These are phyloP conservation scores for Crotalus tigris DNA, from an alignment of 2,113 vertebrate species.

Conservation along the genomic window DNA sequence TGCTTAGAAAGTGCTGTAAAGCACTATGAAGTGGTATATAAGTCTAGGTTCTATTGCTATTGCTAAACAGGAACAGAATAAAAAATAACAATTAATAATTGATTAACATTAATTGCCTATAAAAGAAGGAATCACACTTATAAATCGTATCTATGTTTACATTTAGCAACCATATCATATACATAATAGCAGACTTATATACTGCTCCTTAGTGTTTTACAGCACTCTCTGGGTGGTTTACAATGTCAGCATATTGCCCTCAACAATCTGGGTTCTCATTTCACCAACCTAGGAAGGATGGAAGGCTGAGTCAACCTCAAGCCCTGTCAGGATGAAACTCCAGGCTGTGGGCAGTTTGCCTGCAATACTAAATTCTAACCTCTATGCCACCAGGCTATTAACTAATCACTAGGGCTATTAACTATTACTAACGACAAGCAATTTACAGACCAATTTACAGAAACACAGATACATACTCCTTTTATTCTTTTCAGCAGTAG, in stretches of 20 bases:
- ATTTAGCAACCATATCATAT: not conserved
- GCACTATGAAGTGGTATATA: too few relatives aligned
- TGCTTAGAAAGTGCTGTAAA: too few relatives aligned
- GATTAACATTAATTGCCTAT: not conserved
- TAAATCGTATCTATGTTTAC: not conserved
- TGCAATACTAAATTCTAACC: not conserved
- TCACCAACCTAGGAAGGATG: not conserved
- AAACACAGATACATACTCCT: not conserved
- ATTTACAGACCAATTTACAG: not conserved
- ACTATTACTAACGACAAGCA: not conserved
- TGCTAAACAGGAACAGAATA: not conserved
- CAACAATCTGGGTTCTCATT: not conserved
- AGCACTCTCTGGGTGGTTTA: not conserved
- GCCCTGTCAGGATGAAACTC: not conserved
- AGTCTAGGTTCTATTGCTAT: too few relatives aligned
- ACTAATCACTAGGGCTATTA: not conserved
- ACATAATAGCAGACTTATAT: not conserved
- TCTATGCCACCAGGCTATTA: not conserved
- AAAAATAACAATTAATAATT: not conserved
- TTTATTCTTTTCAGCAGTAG: not conserved
- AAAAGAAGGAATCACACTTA: not conserved
- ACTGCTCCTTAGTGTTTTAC: not conserved
- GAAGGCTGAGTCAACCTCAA: not conserved
- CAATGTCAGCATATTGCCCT: not conserved
- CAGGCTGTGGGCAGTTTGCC: not conserved